These are phyloP conservation scores for Eunapius fragilis DNA, from an alignment of 37 sponge, comb jelly and placozoan species.

Conservation along the genomic window DNA sequence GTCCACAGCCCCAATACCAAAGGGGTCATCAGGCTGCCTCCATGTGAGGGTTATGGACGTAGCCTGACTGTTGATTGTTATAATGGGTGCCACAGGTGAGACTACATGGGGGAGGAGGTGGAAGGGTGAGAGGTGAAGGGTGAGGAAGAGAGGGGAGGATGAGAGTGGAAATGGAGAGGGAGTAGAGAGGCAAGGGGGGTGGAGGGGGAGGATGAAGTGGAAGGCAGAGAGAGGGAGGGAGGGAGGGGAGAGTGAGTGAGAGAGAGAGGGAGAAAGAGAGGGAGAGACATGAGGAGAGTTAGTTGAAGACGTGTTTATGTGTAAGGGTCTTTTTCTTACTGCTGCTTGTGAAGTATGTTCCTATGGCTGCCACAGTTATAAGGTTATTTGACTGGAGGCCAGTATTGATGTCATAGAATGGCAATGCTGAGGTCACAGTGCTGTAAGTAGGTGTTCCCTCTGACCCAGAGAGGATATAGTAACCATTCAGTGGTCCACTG, in stretches of 20 bases:
- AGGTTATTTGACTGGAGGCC: neutral
- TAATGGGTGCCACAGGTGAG: neutral
- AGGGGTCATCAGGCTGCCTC: neutral
- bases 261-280: neutral
- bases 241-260: no score
- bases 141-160: neutral
- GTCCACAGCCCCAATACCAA: neutral
- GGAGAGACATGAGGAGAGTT: neutral
- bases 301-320: neutral
- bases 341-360: neutral
- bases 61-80: neutral
- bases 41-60: neutral
- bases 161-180: neutral
- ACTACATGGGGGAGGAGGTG: neutral
- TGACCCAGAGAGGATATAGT: neutral
- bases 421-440: neutral
- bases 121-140: neutral
- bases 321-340: neutral
- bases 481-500: neutral
- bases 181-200: neutral
- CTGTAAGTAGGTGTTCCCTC: neutral
- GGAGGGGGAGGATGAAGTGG: neutral
- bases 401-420: neutral
- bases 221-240: no score
- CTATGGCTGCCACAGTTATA: neutral